Conservation (phyloP, 2,797 vertebrate genomes). For the Muscicapa striata region DNA sequence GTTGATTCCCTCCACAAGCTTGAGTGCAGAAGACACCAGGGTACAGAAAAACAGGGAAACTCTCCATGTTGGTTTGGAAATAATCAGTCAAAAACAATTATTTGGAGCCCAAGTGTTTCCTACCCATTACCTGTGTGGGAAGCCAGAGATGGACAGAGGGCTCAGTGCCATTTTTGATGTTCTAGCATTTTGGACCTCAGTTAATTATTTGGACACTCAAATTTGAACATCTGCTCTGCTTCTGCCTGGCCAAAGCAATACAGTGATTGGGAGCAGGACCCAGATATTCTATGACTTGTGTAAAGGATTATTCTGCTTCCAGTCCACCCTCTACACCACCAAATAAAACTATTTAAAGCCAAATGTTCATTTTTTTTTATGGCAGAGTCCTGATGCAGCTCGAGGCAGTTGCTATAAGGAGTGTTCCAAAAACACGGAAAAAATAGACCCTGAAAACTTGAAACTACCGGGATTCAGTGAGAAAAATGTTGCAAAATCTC, state of each 20-base stretch:
- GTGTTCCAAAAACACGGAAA: background rate
- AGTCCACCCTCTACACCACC: background rate
- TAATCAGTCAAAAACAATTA: background rate
- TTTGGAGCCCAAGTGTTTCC: background rate
- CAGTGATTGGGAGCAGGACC: background rate
- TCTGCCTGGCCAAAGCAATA: background rate
- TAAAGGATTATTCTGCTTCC: background rate
- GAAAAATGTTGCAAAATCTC: slow-evolving; percentile 3
- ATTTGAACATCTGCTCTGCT: background rate
- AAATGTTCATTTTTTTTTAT: background rate
- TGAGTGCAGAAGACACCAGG: background rate
- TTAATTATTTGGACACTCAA: background rate
- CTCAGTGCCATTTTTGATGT: background rate
- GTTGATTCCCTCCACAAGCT: background rate
- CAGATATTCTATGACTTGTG: background rate
- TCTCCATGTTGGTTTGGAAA: background rate
- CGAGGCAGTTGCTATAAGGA: background rate
- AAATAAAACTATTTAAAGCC: slow-evolving; percentile 41
- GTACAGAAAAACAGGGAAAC: background rate
- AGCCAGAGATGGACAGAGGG: background rate
- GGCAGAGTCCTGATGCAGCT: background rate
- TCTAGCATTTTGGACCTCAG: background rate
- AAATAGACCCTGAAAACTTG: background rate
- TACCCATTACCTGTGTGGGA: background rate
- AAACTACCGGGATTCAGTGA: background rate